A percentile compares a stretch with the other conserved stretches of the same genome.
Evolutionary conservation across 2,113 vertebrate species (phyloP).

Genomic region (Rhinichthys klamathensis): DNA sequence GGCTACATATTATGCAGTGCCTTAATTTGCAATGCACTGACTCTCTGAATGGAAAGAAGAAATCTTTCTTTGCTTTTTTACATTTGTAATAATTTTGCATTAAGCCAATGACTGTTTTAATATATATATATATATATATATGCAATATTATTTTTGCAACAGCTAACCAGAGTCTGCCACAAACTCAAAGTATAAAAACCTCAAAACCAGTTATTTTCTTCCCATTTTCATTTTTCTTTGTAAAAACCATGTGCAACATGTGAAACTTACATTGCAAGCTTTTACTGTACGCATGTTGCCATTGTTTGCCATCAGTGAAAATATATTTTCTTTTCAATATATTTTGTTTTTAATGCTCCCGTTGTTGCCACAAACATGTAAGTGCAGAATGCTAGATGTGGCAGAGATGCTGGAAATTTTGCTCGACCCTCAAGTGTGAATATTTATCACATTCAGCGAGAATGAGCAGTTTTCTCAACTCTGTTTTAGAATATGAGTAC

Average conservation of each 20-base stretch:
- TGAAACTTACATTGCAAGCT: neutral
- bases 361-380: neutral
- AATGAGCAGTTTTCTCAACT: neutral
- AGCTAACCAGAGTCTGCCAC: no score
- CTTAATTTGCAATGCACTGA: conserved; percentile 1
- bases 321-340: neutral
- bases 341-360: neutral
- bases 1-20: conserved; percentile 10
- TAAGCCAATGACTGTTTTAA: neutral
- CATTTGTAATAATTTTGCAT: neutral
- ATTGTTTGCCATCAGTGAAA: neutral
- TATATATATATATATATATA: no score
- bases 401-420: neutral
- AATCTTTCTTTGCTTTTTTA: neutral
- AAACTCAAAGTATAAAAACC: no score
- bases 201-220: neutral
- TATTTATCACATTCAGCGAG: neutral
- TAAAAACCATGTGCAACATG: neutral
- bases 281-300: neutral
- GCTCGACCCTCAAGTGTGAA: neutral
- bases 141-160: no score
- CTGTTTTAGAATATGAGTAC: neutral
- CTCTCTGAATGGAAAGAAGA: neutral
- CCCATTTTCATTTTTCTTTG: neutral
- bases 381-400: neutral